These are phyloP conservation scores for Arge pagana DNA, from an alignment of 2,888 invertebrate genomes.

Conservation along the genomic window DNA sequence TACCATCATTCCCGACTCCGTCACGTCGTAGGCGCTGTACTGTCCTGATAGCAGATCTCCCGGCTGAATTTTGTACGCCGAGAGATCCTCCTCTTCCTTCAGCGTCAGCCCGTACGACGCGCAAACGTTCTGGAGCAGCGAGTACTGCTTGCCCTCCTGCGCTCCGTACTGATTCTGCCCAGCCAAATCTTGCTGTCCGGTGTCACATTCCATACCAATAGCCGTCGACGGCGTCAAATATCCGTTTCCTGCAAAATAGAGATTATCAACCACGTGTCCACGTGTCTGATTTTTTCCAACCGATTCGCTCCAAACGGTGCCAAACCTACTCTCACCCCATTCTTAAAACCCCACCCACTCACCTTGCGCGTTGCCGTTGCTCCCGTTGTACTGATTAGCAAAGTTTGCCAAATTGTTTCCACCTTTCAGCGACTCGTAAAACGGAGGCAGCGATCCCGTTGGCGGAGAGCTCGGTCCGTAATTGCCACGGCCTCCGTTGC, in stretches of 20 bases:
- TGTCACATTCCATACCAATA: constrained; percentile 78
- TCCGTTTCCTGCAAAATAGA: constrained; percentile 63
- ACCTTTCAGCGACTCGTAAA: constrained; percentile 83
- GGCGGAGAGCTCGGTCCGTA: constrained; percentile 89
- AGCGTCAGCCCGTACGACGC: constrained; percentile 77
- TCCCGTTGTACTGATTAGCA: constrained; percentile 67
- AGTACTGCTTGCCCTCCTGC: constrained; percentile 71
- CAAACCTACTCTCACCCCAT: too few relatives aligned
- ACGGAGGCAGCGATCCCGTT: constrained; percentile 85
- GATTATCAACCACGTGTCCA: too few relatives aligned
- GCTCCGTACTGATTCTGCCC: constrained; percentile 52
- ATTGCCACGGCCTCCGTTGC: constrained; percentile 78
- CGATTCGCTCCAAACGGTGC: too few relatives aligned
- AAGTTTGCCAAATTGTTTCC: constrained; percentile 73
- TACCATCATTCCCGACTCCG: constrained; percentile 78
- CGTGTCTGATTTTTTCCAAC: too few relatives aligned
- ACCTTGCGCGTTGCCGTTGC: constrained; percentile 44
- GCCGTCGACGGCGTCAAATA: constrained; percentile 72
- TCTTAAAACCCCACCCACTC: too few relatives aligned
- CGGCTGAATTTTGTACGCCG: constrained; percentile 74
- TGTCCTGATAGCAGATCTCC: constrained; percentile 66
- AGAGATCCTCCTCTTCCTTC: constrained; percentile 79
- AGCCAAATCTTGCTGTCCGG: constrained; percentile 66
- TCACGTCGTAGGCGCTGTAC: constrained; percentile 68
- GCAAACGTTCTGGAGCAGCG: constrained; percentile 74